Percentiles rank a stretch among this genome's conserved stretches.
These are phyloP conservation scores for Nasua narica DNA, from an alignment of 2,797 vertebrate species.

Conservation along the genomic window DNA sequence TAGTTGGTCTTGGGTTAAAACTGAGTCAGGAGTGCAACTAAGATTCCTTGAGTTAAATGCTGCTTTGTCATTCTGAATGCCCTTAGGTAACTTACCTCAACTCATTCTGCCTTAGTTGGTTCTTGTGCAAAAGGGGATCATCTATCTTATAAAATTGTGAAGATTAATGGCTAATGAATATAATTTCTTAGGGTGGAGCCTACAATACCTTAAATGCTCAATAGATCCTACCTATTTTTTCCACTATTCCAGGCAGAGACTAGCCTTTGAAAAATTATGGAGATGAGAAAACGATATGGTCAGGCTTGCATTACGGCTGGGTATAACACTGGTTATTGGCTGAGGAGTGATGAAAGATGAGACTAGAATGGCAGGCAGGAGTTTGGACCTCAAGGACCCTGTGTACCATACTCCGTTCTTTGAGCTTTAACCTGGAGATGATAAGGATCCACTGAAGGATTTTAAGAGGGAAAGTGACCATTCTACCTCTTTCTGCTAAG, in stretches of 20 bases:
- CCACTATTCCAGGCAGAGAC: background rate
- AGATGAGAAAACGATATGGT: background rate
- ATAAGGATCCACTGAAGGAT: background rate
- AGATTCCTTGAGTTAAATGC: background rate
- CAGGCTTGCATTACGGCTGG: background rate
- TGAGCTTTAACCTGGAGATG: background rate
- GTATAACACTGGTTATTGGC: background rate
- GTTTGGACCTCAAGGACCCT: background rate
- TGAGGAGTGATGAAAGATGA: background rate
- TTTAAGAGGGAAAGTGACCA: background rate
- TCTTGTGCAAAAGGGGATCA: background rate
- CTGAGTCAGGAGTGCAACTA: background rate
- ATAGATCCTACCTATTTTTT: background rate
- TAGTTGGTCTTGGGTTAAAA: slow-evolving; percentile 9
- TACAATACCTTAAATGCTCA: background rate
- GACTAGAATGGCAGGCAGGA: background rate
- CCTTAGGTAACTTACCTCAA: background rate
- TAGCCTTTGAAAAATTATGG: background rate
- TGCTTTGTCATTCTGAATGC: background rate
- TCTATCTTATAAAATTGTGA: background rate
- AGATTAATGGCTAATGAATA: background rate
- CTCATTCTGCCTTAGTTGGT: background rate
- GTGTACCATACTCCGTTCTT: background rate
- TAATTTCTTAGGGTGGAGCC: background rate
- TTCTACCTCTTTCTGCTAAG: background rate